A percentile compares a stretch with the other conserved stretches of the same genome.
Conservation (phyloP, 2,797 vertebrate genomes). For the Poeciliopsis infans region DNA sequence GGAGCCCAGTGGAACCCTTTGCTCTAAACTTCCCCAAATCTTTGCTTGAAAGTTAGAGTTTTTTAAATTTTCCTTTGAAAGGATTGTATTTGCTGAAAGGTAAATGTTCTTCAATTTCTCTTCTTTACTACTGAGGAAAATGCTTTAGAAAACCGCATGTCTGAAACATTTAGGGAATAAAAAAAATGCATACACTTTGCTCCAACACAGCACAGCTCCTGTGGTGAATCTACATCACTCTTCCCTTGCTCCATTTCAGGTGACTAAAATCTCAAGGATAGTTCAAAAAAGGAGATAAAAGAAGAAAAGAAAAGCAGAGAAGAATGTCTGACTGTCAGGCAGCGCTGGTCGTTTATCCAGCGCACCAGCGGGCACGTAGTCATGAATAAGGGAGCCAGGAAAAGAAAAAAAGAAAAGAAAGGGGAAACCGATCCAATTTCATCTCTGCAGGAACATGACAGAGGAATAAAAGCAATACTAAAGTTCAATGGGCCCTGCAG, state of each 20-base stretch:
- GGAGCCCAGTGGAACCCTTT: not conserved
- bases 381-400: slow-evolving; percentile 62
- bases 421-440: slow-evolving; percentile 70
- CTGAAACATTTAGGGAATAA: slow-evolving; percentile 43
- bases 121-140: slow-evolving; percentile 23
- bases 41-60: not conserved
- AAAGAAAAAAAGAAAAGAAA: slow-evolving; percentile 19
- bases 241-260: slow-evolving; percentile 45
- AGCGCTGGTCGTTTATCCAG: slow-evolving; percentile 66
- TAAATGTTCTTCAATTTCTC: slow-evolving; percentile 20
- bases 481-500: slow-evolving; percentile 79
- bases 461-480: slow-evolving; percentile 79
- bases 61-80: not conserved
- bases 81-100: slow-evolving; percentile 15
- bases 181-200: slow-evolving; percentile 24
- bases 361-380: slow-evolving; percentile 54
- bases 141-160: slow-evolving; percentile 44
- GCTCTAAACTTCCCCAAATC: too few relatives aligned
- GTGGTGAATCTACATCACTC: slow-evolving; percentile 39
- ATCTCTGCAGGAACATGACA: slow-evolving; percentile 78
- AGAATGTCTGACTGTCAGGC: slow-evolving; percentile 58
- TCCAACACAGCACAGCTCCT: slow-evolving; percentile 25
- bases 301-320: slow-evolving; percentile 23
- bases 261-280: slow-evolving; percentile 46
- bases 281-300: slow-evolving; percentile 14